Percentiles rank a stretch among this genome's conserved stretches.
Evolutionary conservation across 2,797 vertebrate genomes (phyloP).

Genomic region (Leptodactylus fallax): DNA sequence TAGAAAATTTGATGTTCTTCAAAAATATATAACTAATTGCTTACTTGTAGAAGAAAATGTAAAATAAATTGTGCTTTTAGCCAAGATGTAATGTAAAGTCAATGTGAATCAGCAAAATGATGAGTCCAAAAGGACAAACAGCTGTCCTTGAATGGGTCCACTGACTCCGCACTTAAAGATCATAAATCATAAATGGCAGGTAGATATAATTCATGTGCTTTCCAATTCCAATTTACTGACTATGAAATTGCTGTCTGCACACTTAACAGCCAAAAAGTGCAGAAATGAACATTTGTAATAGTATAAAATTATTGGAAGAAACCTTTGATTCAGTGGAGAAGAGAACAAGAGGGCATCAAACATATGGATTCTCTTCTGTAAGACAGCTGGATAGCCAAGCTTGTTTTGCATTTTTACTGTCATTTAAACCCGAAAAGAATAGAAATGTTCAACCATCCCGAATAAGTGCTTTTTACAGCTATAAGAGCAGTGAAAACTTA

Average conservation of each 20-base stretch:
- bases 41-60: not conserved
- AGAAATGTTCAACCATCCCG: slow-evolving; percentile 35
- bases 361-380: slow-evolving; percentile 44
- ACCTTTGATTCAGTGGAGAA: slow-evolving; percentile 33
- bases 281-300: slow-evolving; percentile 45
- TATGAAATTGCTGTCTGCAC: slow-evolving; percentile 46
- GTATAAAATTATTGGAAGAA: slow-evolving; percentile 43
- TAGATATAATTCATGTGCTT: slow-evolving; percentile 52
- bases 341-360: slow-evolving; percentile 35
- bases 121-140: slow-evolving; percentile 53
- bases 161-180: slow-evolving; percentile 31
- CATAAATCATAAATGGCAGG: slow-evolving; percentile 56
- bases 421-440: slow-evolving; percentile 41
- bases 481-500: slow-evolving; percentile 18
- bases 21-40: not conserved
- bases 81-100: slow-evolving; percentile 25
- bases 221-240: slow-evolving; percentile 52
- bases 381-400: slow-evolving; percentile 21
- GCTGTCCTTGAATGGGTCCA: slow-evolving; percentile 55
- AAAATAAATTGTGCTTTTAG: slow-evolving; percentile 24
- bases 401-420: slow-evolving; percentile 47
- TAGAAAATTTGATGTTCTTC: not conserved
- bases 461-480: slow-evolving; percentile 49
- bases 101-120: slow-evolving; percentile 35
- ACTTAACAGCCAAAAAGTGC: slow-evolving; percentile 44